Evolutionary conservation across 2,113 vertebrate species (phyloP).

Genomic region (Cavia aperea): DNA sequence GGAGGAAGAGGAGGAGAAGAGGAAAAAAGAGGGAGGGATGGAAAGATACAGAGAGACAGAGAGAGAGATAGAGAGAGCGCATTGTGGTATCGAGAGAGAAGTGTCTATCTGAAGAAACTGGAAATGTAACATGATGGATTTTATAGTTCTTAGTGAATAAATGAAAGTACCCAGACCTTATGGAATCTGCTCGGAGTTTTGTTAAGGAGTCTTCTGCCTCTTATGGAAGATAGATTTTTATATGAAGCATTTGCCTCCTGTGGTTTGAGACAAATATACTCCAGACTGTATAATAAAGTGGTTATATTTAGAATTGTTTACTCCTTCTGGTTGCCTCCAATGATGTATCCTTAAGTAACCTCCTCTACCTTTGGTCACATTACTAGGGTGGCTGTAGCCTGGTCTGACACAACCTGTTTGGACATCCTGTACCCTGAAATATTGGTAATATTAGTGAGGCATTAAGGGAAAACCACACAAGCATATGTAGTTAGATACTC

Average conservation of each 20-base stretch:
- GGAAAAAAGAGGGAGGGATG: too few species aligned
- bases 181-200: not conserved
- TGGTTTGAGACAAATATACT: slow-evolving; percentile 4
- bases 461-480: not conserved
- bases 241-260: not conserved
- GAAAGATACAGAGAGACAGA: too few species aligned
- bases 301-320: slow-evolving; percentile 16
- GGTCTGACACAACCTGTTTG: not conserved
- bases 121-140: not conserved
- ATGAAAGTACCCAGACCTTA: not conserved
- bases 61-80: not conserved
- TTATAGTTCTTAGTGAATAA: not conserved
- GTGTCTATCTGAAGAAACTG: not conserved
- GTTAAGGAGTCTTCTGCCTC: not conserved
- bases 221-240: not conserved
- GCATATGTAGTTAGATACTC: not conserved
- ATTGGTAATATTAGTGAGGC: not conserved
- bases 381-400: not conserved
- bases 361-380: not conserved
- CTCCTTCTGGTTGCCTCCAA: not conserved
- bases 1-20: not conserved
- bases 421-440: not conserved
- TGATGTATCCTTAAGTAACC: not conserved
- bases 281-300: not conserved
- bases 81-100: not conserved